phyloP scores from a whole-genome alignment of 2,888 invertebrate species.

The Tricholauxania praeusta region DNA sequence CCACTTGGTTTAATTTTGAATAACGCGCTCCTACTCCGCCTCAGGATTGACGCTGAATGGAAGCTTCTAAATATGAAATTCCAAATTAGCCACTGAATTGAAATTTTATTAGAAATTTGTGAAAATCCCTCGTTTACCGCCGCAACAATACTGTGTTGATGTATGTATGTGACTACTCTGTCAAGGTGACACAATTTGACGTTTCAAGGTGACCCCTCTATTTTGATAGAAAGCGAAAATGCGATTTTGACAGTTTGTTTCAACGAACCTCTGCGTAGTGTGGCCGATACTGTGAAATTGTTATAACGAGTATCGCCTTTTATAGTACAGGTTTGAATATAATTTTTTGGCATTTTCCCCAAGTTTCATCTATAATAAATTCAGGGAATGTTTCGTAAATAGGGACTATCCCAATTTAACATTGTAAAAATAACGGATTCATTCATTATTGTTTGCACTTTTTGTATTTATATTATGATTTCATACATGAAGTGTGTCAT shows the following conservation, averaged over 20 bases:
- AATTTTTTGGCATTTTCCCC: no score
- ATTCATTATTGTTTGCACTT: no score
- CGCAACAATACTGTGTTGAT: neutral
- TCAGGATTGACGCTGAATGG: neutral
- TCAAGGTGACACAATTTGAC: constrained; percentile 65
- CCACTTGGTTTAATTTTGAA: neutral
- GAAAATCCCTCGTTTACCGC: constrained; percentile 8
- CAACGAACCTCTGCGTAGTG: neutral
- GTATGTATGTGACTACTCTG: constrained; percentile 5
- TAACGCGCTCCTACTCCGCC: neutral
- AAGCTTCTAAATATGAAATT: constrained; percentile 14
- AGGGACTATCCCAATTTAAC: no score
- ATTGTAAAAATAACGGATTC: no score
- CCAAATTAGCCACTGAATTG: neutral
- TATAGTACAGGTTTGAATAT: no score
- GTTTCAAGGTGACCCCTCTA: constrained; percentile 67
- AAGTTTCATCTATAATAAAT: no score
- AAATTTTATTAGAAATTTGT: constrained; percentile 22
- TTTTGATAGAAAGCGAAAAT: constrained; percentile 46
- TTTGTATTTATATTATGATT: no score
- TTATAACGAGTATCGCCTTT: no score
- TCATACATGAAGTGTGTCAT: no score
- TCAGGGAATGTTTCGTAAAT: no score
- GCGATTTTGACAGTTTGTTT: constrained; percentile 32
- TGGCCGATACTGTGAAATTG: neutral